Evolutionary conservation across 2,888 invertebrate genomes (phyloP), one percentile per base, ranked within the genome.

Genomic region (Ypsolopha sequella): DNA sequence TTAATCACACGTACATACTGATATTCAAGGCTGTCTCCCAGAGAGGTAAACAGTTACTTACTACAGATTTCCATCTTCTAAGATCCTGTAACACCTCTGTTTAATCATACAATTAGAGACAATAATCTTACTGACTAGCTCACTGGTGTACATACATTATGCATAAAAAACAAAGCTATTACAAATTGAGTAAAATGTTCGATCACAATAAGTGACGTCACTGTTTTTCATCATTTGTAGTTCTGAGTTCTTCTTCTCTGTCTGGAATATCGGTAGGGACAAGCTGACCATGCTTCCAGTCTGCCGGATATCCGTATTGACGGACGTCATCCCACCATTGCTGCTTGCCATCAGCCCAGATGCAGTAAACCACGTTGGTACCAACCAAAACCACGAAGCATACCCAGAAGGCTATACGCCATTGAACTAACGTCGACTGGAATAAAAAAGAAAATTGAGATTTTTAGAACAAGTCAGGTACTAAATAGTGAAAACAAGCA

Each of bases 351-450:
- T 89, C 89, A 0, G 89, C 91, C 60, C 80, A 90, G 2, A 88
- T 38, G 0, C 88, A 62, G 63, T 89, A 92, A 4, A 91, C 70
- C 0, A 88, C 48, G 60, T 90, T 90, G 0, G 90, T 89, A 0
- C 80, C 58, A 6, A 87, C 55, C 54, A 91, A 87, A 6, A 91
- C 86, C 0, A 58, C 86, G 35, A 90, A 80, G 11, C 90, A 87
- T 46, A 91, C 89, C 89, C 91, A 91, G 62, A 92, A 91, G 0
- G 91, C 91, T 1, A 78, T 63, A 14, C 88, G 74, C 92, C 90
- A 91, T 64, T 90, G 80, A 1, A 56, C 54, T 11, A 87, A 56
- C 1, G 76, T 77, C 55, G 80, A 76, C 84, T 80, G 59, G 36
- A 74, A 70, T 54, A 54, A 55, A 48, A 54, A 41, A 44, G 50